These are phyloP conservation scores for Drosophila ezoana DNA, from an alignment of 2,888 invertebrate genomes.

Conservation along the genomic window DNA sequence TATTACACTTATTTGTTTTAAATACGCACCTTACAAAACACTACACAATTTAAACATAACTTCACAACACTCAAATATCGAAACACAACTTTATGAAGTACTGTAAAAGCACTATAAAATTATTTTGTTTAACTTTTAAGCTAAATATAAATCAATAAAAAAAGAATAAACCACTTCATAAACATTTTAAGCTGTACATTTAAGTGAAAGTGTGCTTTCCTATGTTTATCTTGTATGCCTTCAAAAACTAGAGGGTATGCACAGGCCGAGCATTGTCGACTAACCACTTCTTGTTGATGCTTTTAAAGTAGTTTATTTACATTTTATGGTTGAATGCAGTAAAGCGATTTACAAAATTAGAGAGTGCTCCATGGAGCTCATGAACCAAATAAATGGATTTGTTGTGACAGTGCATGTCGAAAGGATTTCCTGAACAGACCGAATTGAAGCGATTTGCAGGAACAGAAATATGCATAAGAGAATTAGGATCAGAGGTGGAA, in stretches of 20 bases:
- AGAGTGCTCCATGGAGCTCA: constrained; percentile 16
- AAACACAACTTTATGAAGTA: no score
- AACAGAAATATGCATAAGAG: not conserved
- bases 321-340: constrained; percentile 30
- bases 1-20: no score
- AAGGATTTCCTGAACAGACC: constrained; percentile 14
- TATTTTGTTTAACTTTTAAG: no score
- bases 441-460: constrained; percentile 3
- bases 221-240: no score
- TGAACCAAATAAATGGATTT: constrained; percentile 36
- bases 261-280: not conserved
- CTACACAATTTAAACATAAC: no score
- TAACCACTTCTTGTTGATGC: constrained; percentile 2
- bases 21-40: no score
- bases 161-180: no score
- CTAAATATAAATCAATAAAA: no score
- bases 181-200: no score
- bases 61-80: no score
- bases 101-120: no score
- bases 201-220: no score
- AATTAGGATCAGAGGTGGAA: not conserved
- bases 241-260: constrained; percentile 6
- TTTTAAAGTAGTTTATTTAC: constrained; percentile 35
- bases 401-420: constrained; percentile 19
- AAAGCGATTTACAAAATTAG: constrained; percentile 50